Percentiles rank a stretch among this genome's conserved stretches.
phyloP scores from a whole-genome alignment of 2,113 vertebrate species.

The Anhinga rufa region DNA sequence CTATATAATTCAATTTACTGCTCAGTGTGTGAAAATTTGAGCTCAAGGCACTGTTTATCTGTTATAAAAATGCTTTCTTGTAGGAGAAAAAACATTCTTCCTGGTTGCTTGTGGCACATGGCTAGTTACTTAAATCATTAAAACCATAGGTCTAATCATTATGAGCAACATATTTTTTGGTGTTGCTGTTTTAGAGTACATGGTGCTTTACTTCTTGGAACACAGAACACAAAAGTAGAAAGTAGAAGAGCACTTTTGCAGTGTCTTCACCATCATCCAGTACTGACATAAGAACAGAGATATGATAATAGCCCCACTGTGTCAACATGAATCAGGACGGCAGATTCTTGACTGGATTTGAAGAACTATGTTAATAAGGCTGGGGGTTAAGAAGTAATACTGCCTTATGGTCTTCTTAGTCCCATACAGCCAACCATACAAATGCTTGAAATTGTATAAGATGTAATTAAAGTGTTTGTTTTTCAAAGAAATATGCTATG shows the following conservation, averaged over 20 bases:
- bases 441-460: neutral
- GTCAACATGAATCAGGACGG: neutral
- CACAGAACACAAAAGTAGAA: neutral
- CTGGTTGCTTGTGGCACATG: neutral
- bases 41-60: slow-evolving; percentile 33
- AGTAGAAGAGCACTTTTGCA: neutral
- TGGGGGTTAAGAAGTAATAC: neutral
- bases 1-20: slow-evolving; percentile 48
- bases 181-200: neutral
- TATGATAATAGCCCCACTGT: neutral
- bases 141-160: neutral
- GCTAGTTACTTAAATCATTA: neutral
- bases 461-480: neutral
- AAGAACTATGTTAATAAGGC: neutral
- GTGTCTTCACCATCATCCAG: neutral
- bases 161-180: neutral
- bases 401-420: neutral
- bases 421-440: neutral
- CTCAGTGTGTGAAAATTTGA: slow-evolving; percentile 50
- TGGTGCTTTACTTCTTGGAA: neutral
- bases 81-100: neutral
- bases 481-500: neutral
- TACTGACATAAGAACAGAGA: neutral
- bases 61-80: slow-evolving; percentile 30
- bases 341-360: neutral